phyloP scores from a whole-genome alignment of 2,797 vertebrate genomes.

The Helostoma temminkii region DNA sequence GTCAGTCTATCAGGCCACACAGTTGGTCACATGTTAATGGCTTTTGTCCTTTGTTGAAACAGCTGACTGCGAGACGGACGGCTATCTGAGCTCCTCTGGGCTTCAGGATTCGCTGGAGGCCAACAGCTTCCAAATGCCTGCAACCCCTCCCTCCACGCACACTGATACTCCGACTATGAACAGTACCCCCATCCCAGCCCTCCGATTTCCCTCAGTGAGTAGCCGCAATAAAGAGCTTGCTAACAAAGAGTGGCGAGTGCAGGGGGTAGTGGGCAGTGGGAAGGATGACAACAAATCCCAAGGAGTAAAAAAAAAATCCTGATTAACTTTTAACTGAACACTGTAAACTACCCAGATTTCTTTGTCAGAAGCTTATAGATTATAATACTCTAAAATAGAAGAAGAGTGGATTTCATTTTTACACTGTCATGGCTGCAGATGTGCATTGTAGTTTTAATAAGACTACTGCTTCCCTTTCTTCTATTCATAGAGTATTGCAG shows the following conservation, averaged over 20 bases:
- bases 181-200: constrained; percentile 76
- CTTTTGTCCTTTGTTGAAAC: constrained; percentile 73
- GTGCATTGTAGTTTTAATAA: no score
- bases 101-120: constrained; percentile 88
- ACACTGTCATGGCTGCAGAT: no score
- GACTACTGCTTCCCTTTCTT: constrained; percentile 4
- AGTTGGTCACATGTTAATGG: constrained; percentile 69
- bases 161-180: constrained; percentile 65
- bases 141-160: constrained; percentile 57
- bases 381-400: no score
- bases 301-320: background rate
- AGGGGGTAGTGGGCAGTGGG: no score
- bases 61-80: constrained; percentile 97
- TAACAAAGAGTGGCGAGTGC: constrained; percentile 17
- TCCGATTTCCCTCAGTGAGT: constrained; percentile 90
- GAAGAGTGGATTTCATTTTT: no score
- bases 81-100: constrained; percentile 93
- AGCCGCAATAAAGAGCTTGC: constrained; percentile 15
- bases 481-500: constrained; percentile 88
- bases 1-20: constrained; percentile 30
- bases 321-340: no score
- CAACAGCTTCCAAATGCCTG: constrained; percentile 55
- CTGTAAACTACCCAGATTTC: no score
- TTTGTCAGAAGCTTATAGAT: no score
- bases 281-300: no score